Base-by-base conservation (phyloP, 2,797 vertebrate genomes). In the Eurystomus glaucurus region DNA sequence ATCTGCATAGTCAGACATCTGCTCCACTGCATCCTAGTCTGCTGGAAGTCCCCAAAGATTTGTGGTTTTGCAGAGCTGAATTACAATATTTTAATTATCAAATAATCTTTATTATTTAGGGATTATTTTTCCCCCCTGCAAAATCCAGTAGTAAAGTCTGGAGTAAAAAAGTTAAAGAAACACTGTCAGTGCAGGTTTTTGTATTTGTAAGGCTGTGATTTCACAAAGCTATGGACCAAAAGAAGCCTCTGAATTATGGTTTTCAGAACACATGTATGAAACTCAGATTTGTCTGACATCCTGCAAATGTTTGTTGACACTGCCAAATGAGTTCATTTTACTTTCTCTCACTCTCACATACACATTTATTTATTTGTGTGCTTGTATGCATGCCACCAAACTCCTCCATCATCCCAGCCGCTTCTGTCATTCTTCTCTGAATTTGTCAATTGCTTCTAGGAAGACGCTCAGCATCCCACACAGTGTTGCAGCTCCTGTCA, bases 271-370 rank as follows among this genome's bases (percentile, higher is more conserved):
- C 14, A 26, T 0, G 0, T 41, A 35, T 33, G 71, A 71, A 88
- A 57, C 6, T 14, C 15, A 60, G 45, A 60, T 92, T 78, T 86
- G 45, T 60, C 69, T 90, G 86, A 92, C 65, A 75, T 64, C 51
- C 55, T 81, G 60, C 43, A 88, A 84, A 77, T 11, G 8, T 75
- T 93, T 90, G 52, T 68, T 96, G 86, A 71, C 61, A 70, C 57
- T 3, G 20, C 1, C 14, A 81, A 68, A 84, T 52, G 29, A 82
- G 28, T 57, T 78, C 11, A 7, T 81, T 93, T 80, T 68, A 55
- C 31, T 92, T 95, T 82, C 29, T 55, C 45, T 51, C 55, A 31
- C 25, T 84, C 13, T 90, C 66, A 41, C 3, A 22, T 12, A 77
- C 48, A 64, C 15, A 11, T 71, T 45, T 60, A 62, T 39, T 8